These are phyloP conservation scores for Xestoiulus laeticollis DNA, from an alignment of 2,888 invertebrate genomes.

Conservation along the genomic window DNA sequence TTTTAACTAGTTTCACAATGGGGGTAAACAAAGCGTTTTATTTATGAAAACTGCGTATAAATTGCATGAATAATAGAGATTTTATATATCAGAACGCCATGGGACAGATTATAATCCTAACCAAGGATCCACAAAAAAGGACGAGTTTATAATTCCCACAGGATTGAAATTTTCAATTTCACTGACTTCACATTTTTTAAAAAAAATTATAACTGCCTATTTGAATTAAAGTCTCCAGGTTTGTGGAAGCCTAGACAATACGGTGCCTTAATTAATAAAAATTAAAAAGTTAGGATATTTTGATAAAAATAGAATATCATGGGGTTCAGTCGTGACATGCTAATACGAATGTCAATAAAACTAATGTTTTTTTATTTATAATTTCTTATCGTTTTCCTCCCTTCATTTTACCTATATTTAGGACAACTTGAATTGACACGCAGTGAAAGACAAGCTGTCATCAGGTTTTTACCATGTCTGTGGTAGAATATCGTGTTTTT, in stretches of 20 bases:
- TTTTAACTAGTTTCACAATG: conserved; percentile 18
- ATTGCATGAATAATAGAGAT: background rate
- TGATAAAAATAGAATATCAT: background rate
- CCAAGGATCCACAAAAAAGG: background rate
- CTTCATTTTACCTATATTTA: background rate
- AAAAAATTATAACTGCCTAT: too few relatives aligned
- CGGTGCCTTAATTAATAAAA: too few relatives aligned
- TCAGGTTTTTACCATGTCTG: background rate
- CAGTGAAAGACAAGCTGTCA: conserved; percentile 5
- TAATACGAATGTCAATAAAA: conserved; percentile 21
- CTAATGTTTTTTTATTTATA: conserved; percentile 1
- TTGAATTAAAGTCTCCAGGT: too few relatives aligned
- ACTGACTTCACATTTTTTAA: too few relatives aligned
- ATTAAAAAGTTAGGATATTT: background rate
- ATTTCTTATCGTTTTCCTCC: background rate
- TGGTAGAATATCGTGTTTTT: background rate
- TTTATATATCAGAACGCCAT: background rate
- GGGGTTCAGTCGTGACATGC: background rate
- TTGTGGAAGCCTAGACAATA: too few relatives aligned
- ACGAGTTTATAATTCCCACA: too few relatives aligned
- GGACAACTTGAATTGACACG: background rate
- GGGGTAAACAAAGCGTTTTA: background rate
- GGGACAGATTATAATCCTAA: background rate
- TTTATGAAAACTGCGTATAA: background rate
- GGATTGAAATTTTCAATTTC: too few relatives aligned